Evolutionary conservation across 2,888 invertebrate species (phyloP).

Genomic region (Tinea semifulvella): DNA sequence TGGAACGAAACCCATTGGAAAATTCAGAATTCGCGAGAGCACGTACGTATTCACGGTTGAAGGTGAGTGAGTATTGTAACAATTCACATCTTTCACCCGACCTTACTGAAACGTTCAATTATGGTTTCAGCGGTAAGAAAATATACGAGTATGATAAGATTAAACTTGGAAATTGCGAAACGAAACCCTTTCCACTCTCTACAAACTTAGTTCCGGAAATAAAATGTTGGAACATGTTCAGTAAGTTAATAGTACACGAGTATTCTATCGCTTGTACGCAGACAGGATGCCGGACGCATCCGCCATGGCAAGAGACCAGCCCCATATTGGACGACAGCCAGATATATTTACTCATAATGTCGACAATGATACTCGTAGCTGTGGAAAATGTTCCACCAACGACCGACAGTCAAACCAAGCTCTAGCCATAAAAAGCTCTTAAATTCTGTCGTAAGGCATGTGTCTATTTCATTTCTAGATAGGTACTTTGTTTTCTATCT

Average conservation of each 20-base stretch:
- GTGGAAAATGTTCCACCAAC: constrained; percentile 20
- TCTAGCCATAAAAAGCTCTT: constrained; percentile 1
- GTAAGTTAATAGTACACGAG: background rate
- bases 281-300: constrained; percentile 27
- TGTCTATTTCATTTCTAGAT: too few species aligned
- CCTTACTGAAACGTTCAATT: background rate
- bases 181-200: background rate
- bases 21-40: background rate
- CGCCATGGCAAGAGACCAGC: constrained; percentile 8
- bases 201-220: background rate
- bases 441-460: background rate
- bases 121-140: background rate
- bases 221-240: background rate
- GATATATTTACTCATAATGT: constrained; percentile 27
- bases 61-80: background rate
- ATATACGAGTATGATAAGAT: too few species aligned
- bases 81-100: background rate
- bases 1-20: constrained; percentile 1
- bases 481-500: too few species aligned
- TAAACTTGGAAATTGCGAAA: too few species aligned
- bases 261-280: constrained; percentile 18
- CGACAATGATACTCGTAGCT: constrained; percentile 25
- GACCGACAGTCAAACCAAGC: constrained; percentile 10
- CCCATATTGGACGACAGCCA: constrained; percentile 34
- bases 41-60: background rate